A percentile compares a stretch with the other conserved stretches of the same genome.
Evolutionary conservation across 2,797 vertebrate genomes (phyloP).

Genomic region (Pteropus rufus): DNA sequence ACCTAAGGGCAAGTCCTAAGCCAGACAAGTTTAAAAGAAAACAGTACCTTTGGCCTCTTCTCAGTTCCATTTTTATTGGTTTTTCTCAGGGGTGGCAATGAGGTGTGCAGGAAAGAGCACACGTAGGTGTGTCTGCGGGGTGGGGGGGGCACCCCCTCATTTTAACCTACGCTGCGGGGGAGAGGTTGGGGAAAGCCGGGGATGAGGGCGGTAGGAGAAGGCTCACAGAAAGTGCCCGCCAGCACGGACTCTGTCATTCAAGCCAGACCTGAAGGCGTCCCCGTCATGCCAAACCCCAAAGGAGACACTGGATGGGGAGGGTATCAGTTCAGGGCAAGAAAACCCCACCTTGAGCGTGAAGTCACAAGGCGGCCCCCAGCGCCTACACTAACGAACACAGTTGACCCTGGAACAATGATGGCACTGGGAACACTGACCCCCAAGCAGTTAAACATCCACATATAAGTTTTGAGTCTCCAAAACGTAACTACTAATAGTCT

Average conservation of each 20-base stretch:
- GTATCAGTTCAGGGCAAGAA: neutral
- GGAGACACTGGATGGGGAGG: neutral
- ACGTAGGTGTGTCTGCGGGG: fast-evolving
- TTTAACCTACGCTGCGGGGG: neutral
- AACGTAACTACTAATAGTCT: neutral
- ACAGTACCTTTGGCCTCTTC: neutral
- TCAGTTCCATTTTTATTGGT: fast-evolving
- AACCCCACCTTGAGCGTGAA: neutral
- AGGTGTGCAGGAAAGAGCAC: neutral
- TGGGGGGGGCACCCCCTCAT: neutral
- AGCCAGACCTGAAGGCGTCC: neutral
- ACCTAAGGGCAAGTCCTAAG: neutral
- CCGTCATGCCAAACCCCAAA: fast-evolving
- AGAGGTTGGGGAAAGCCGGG: neutral
- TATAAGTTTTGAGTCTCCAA: neutral
- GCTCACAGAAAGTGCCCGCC: neutral
- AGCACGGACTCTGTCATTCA: neutral
- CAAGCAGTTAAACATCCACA: neutral
- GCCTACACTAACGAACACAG: fast-evolving
- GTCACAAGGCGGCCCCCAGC: neutral
- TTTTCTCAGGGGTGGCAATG: neutral
- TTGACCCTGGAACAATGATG: neutral
- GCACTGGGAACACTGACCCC: too few species aligned
- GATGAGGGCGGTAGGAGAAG: neutral
- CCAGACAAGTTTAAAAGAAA: neutral